Evolutionary conservation across 2,113 vertebrate species (phyloP).

Genomic region (Campylomormyrus numenius): DNA sequence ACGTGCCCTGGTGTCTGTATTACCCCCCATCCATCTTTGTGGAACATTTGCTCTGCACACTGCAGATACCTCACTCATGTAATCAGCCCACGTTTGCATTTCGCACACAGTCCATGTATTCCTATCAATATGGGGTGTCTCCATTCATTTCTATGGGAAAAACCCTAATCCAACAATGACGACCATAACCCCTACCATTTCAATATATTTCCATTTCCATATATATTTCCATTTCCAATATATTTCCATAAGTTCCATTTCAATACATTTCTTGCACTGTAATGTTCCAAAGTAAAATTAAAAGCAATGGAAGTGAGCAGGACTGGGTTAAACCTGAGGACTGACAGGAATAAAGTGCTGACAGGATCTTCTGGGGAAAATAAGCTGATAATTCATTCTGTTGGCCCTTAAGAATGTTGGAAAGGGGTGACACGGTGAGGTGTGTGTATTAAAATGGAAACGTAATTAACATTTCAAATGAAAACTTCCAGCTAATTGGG

Average conservation of each 20-base stretch:
- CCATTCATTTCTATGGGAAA: too few relatives aligned
- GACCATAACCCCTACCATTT: too few relatives aligned
- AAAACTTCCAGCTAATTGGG: neutral
- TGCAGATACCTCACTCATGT: conserved; percentile 19
- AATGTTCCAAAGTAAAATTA: neutral
- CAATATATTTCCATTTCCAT: too few relatives aligned
- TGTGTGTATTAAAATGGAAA: neutral
- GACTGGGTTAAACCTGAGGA: neutral
- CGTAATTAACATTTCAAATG: neutral
- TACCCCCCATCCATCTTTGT: neutral
- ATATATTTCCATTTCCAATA: too few relatives aligned
- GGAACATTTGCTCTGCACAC: conserved; percentile 17
- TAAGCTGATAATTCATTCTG: neutral
- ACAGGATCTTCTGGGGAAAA: neutral
- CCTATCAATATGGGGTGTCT: too few relatives aligned
- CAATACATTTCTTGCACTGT: neutral
- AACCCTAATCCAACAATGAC: too few relatives aligned
- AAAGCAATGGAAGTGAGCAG: conserved; percentile 9
- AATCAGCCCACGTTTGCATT: conserved; percentile 23
- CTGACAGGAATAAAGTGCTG: neutral
- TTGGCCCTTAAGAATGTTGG: neutral
- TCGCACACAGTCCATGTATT: neutral
- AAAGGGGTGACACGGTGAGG: too few relatives aligned
- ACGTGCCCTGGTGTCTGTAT: neutral
- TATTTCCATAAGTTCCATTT: neutral